phyloP scores from a whole-genome alignment of 1,140 invertebrate species.

The Caenorhabditis tropicalis region DNA sequence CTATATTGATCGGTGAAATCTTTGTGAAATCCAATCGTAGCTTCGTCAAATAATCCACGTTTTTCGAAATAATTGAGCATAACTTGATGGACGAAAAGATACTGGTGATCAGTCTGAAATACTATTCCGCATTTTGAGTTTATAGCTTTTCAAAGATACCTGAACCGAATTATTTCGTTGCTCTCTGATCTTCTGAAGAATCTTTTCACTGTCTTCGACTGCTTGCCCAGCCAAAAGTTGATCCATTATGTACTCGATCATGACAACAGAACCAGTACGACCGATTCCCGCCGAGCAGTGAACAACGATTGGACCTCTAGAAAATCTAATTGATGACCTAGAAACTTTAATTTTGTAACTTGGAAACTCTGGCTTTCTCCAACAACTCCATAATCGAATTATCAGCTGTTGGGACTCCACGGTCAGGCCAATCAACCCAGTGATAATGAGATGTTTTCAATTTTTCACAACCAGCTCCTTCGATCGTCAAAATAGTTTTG shows the following conservation, averaged over 20 bases:
- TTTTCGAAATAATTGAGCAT: neutral
- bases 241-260: constrained; percentile 52
- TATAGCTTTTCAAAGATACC: neutral
- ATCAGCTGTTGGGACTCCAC: constrained; percentile 14
- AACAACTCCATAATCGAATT: neutral
- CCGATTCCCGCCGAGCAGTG: constrained; percentile 96
- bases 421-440: constrained; percentile 25
- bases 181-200: constrained; percentile 30
- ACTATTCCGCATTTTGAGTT: too few species aligned
- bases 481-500: neutral
- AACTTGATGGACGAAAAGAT: neutral
- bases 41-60: neutral
- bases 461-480: neutral
- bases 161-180: constrained; percentile 41
- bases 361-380: neutral
- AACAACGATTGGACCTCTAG: constrained; percentile 82
- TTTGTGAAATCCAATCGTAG: neutral
- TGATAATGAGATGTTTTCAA: constrained; percentile 28
- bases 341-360: constrained; percentile 75
- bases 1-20: neutral
- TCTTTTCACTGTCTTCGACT: constrained; percentile 22
- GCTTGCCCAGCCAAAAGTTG: neutral
- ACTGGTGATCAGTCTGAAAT: constrained; percentile 4
- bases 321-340: neutral
- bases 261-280: constrained; percentile 79